phyloP scores from a whole-genome alignment of 2,797 vertebrate genomes.

The Phalanger gymnotis region DNA sequence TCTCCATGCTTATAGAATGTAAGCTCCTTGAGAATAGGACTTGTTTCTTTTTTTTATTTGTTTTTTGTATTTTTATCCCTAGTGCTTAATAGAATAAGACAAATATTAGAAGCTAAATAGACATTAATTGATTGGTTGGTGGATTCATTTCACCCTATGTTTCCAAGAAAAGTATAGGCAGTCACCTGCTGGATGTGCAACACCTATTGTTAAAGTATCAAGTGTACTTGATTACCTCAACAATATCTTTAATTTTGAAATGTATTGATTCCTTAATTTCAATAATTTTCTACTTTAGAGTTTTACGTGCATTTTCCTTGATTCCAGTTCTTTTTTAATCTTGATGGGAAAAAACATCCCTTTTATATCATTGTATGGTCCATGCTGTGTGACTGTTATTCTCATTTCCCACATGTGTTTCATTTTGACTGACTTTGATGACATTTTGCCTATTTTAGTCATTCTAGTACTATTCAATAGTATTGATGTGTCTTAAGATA shows the following conservation, averaged over 20 bases:
- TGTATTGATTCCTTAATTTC: neutral
- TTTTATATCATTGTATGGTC: neutral
- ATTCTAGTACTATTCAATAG: neutral
- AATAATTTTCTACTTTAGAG: neutral
- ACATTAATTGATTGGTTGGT: neutral
- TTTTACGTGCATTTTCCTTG: no score
- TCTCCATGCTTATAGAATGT: neutral
- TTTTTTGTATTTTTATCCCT: neutral
- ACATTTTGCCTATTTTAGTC: neutral
- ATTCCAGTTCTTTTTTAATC: neutral
- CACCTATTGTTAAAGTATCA: neutral
- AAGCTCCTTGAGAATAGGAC: neutral
- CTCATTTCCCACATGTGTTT: neutral
- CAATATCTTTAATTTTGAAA: neutral
- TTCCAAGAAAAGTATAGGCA: neutral
- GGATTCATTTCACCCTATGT: neutral
- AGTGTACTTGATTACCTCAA: neutral
- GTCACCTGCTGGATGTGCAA: neutral
- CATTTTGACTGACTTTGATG: neutral
- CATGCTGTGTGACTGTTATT: neutral
- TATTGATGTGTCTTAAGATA: neutral
- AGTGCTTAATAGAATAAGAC: neutral
- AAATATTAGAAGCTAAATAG: neutral
- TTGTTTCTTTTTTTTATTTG: neutral
- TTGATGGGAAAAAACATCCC: neutral